Evolutionary conservation across 2,888 invertebrate genomes (phyloP), one percentile per base, ranked within the genome.

Genomic region (Pseudococcus longispinus): DNA sequence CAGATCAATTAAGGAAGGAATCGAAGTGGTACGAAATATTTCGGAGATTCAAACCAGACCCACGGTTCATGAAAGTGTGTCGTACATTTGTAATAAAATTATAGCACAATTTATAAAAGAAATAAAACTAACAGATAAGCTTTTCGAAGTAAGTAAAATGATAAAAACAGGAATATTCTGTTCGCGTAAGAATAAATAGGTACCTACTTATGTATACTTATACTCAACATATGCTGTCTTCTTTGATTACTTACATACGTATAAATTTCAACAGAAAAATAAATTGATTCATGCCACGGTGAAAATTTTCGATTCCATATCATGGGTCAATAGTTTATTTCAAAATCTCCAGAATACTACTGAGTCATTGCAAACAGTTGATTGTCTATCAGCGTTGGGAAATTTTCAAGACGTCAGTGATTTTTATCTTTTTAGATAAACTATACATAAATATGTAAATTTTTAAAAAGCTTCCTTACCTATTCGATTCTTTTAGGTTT

Each of bases 81-180:
- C 77, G 11, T 86, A 77, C 55, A 86, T 86, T 32, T 86, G 51
- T 46, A 86, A 86, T 51, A 86, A 86, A 55, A 77, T 86, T 15
- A 86, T 86, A 9, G 44, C 74, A 0, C 80, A 77, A 29, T 86
- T 86, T n/a, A 26, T 46, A 11, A 77, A 77, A 29, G 77, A 86
- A 51, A 77, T 86, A 32, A 86, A 77, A 8, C 11, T 86, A 44
- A 70, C 77, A 4, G 86, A 86, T 32, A 74, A 80, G 46, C 44
- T 80, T 26, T 86, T 86, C 55, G 77, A 86, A 20, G 86, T 86
- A 86, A 77, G 32, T 51, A 15, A 13, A 11, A 2, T 15, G 13
- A 15, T 8, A 46, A 46, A 1, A 8, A 46, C 2, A 46, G 15
- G 13, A 46, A 46, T 15, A 46, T 13, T 46, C 13, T 46, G 44